Evolutionary conservation across 1,140 invertebrate genomes (phyloP).

Genomic region (Oncopodura yosiiana): DNA sequence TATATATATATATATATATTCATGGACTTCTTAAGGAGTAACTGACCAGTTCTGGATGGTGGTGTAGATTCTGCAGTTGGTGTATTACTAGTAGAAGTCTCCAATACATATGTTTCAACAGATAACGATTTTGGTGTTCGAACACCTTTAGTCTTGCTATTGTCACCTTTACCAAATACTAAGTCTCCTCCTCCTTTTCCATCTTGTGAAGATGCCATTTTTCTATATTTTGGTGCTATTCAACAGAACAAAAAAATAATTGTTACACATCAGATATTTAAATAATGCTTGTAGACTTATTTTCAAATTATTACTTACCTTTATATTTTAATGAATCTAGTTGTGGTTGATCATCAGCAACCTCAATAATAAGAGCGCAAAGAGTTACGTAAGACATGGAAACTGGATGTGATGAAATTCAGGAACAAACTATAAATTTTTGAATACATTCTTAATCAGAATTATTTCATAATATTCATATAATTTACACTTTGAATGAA

Average conservation of each 20-base stretch:
- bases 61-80: background rate
- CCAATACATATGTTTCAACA: constrained; percentile 18
- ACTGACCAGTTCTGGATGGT: background rate
- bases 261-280: constrained; percentile 6
- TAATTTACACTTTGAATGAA: no score
- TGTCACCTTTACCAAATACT: constrained; percentile 8
- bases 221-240: constrained; percentile 7
- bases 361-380: constrained; percentile 36
- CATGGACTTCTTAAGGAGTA: background rate
- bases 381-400: constrained; percentile 36
- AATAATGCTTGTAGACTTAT: background rate
- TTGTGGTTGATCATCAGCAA: constrained; percentile 31
- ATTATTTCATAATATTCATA: no score
- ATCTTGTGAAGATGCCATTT: background rate
- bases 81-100: background rate
- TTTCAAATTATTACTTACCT: constrained; percentile 21
- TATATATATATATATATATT: background rate
- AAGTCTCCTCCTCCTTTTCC: constrained; percentile 2
- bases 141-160: constrained; percentile 13
- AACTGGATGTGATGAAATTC: no score
- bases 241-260: background rate
- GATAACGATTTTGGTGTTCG: constrained; percentile 2
- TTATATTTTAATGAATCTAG: constrained; percentile 28
- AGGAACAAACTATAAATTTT: no score
- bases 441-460: no score